phyloP scores from a whole-genome alignment of 2,888 invertebrate species.

The Sepiola atlantica region DNA sequence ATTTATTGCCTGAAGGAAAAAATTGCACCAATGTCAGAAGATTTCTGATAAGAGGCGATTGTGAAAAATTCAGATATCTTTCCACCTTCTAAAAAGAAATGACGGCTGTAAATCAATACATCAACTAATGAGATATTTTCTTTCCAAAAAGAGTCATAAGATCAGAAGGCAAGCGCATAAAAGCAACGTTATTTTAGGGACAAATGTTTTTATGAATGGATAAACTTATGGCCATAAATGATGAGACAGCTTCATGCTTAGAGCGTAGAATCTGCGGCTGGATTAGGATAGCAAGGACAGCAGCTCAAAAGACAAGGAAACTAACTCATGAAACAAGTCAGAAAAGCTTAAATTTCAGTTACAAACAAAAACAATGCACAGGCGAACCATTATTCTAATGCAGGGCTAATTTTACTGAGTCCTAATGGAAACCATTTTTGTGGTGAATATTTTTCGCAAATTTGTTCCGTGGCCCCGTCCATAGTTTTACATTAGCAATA shows the following conservation, averaged over 20 bases:
- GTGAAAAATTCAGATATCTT: not conserved
- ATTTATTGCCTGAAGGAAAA: not conserved
- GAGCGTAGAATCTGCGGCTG: not conserved
- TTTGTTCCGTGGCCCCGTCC: too few species aligned
- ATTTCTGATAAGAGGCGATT: not conserved
- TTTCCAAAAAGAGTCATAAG: not conserved
- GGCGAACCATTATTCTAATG: not conserved
- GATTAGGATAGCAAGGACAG: not conserved
- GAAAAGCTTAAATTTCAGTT: not conserved
- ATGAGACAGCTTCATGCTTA: not conserved
- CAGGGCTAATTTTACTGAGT: too few species aligned
- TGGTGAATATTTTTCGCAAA: too few species aligned
- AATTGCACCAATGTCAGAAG: conserved; percentile 2
- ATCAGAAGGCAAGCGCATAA: not conserved
- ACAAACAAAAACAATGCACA: not conserved
- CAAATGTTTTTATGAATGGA: not conserved
- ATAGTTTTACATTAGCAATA: too few species aligned
- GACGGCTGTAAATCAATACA: not conserved
- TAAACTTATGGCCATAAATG: not conserved
- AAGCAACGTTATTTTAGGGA: not conserved
- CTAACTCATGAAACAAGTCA: not conserved
- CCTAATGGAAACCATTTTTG: too few species aligned
- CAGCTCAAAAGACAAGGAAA: not conserved
- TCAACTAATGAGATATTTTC: conserved; percentile 1
- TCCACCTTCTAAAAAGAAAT: not conserved